Evolutionary conservation across 2,888 invertebrate species (phyloP).

Genomic region (Parasteatoda lunata): DNA sequence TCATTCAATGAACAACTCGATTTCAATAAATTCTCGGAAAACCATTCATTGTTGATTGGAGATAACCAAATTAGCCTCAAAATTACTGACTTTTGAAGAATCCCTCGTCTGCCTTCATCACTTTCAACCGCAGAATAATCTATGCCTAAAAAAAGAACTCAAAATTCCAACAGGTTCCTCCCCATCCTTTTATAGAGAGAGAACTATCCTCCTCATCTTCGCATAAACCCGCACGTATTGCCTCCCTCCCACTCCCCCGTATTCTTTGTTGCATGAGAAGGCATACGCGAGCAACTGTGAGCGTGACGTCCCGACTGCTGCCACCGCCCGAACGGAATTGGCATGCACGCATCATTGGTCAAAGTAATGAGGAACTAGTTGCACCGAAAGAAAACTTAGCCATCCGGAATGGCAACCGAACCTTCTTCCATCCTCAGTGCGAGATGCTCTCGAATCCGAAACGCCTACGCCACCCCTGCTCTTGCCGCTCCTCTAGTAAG

Average conservation of each 20-base stretch:
- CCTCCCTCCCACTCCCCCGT: constrained; percentile 28
- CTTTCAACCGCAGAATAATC: neutral
- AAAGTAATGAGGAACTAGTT: constrained; percentile 67
- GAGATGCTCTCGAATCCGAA: neutral
- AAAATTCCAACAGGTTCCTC: constrained; percentile 56
- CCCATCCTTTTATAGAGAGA: neutral
- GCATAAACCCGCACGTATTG: neutral
- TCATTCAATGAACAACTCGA: no score
- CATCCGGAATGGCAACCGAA: constrained; percentile 67
- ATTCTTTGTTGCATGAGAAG: constrained; percentile 40
- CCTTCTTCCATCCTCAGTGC: constrained; percentile 11
- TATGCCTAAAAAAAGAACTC: constrained; percentile 27
- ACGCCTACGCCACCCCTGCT: neutral
- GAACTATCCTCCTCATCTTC: neutral
- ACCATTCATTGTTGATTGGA: neutral
- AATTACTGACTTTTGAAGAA: constrained; percentile 23
- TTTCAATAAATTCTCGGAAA: no score
- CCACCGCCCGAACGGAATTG: constrained; percentile 63
- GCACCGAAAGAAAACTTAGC: constrained; percentile 65
- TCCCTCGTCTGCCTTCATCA: neutral
- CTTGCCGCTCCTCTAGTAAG: neutral
- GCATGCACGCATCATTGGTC: constrained; percentile 68
- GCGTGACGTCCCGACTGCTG: constrained; percentile 65
- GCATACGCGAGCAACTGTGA: constrained; percentile 26
- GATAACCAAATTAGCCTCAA: constrained; percentile 18